A percentile compares a stretch with the other conserved stretches of the same genome.
Evolutionary conservation across 1,140 invertebrate species (phyloP).

Genomic region (Pollicipes pollicipes): DNA sequence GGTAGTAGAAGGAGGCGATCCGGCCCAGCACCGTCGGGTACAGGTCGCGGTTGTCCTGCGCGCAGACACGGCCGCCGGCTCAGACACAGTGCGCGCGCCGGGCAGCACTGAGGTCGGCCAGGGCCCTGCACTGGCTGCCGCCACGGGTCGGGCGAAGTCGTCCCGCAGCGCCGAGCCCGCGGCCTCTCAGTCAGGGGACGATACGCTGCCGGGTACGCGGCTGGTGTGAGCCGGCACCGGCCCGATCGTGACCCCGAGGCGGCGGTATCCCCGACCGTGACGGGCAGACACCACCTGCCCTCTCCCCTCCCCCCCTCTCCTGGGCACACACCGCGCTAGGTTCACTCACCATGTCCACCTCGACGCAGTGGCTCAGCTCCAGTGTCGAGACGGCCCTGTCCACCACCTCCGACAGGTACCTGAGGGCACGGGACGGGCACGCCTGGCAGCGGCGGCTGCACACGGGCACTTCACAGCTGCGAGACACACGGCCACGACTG

Average conservation of each 20-base stretch:
- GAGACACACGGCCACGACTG: no score
- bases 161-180: no score
- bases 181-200: no score
- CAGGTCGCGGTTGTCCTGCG: slow-evolving; percentile 48
- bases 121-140: slow-evolving; percentile 1
- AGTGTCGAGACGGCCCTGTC: slow-evolving; percentile 55
- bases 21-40: slow-evolving; percentile 70
- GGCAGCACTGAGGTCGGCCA: background rate
- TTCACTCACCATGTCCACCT: slow-evolving; percentile 33
- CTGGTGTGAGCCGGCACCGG: no score
- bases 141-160: background rate
- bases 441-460: no score
- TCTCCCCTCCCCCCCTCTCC: background rate
- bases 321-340: no score
- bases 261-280: no score
- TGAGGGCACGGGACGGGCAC: no score
- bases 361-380: slow-evolving; percentile 53
- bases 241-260: no score
- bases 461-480: no score
- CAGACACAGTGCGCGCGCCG: slow-evolving; percentile 6
- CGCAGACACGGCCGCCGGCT: slow-evolving; percentile 18
- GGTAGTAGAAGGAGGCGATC: slow-evolving; percentile 92
- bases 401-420: slow-evolving; percentile 43
- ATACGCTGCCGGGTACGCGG: no score
- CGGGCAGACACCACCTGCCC: background rate